Base-by-base conservation (phyloP, 2,113 vertebrate species). In the Xenopus borealis region DNA sequence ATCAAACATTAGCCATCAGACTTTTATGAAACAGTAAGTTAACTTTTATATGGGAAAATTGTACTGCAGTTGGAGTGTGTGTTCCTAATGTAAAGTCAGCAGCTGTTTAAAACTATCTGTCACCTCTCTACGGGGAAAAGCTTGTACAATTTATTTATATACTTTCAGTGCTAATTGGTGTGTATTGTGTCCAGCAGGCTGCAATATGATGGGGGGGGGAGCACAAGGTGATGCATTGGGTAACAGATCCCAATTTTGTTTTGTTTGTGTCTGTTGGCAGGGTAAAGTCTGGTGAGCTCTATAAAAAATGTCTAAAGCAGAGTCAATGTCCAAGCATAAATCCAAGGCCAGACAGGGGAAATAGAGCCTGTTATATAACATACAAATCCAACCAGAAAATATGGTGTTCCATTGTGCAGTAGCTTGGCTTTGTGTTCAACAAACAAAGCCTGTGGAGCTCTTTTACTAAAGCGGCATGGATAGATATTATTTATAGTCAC, bases 101-200 rank as follows among this genome's bases (percentile, higher is more conserved):
- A 45, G 33, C 59, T 73, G 66, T 72, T 81, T 80, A 79, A 87
- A 82, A 77, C 33, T 69, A 70, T 46, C 72, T 52, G 69, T n/a
- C 47, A 18, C 17, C 44, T 59, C 44, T 64, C 68, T 50, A 47
- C 58, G 55, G 0, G 9, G 80, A 83, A 81, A 27, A 7, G 72
- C 45, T 58, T 63, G 66, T 27, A 74, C 81, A 66, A 45, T 86
- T 86, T 83, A 78, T 82, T 83, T 78, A 80, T 53, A 67, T 16
- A 40, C 10, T 84, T 83, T 84, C 72, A 78, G 78, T 72, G 63
- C 76, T 79, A 81, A 82, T 80, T 81, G 82, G 82, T 74, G 80
- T 75, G 74, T 79, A 68, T 78, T 78, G 61, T 71, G 80, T 85
- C 79, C 72, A 78, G 30, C 77, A 72, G 66, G 71, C 79, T 73